Percentiles rank a stretch among this genome's conserved stretches.
Evolutionary conservation across 2,113 vertebrate species (phyloP).

Genomic region (Ellobius talpinus): DNA sequence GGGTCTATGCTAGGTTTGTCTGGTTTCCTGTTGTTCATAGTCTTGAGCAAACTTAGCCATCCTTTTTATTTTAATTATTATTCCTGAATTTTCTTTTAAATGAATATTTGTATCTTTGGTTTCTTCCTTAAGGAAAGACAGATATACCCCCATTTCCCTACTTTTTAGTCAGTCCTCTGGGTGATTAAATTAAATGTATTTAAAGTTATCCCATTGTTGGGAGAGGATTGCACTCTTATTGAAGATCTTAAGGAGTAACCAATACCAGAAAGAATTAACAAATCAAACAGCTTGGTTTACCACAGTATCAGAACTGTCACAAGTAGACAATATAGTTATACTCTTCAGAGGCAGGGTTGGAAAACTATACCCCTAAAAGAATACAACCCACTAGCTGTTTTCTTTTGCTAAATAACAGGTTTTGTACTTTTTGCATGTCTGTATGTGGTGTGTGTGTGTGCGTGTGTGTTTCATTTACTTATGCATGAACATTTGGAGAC

Average conservation of each 20-base stretch:
- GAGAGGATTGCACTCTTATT: neutral
- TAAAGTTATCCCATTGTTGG: neutral
- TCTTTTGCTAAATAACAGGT: neutral
- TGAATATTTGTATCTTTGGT: neutral
- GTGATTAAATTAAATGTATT: neutral
- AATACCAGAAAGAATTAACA: neutral
- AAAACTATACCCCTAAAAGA: neutral
- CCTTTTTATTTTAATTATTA: conserved; percentile 11
- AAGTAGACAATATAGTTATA: neutral
- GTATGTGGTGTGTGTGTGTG: neutral
- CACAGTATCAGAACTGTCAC: neutral
- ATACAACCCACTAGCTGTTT: neutral
- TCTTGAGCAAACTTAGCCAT: conserved; percentile 19
- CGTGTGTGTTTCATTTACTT: neutral
- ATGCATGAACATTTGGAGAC: neutral
- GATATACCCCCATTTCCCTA: neutral
- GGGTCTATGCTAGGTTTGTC: neutral
- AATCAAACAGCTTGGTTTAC: neutral
- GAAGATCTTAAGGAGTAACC: neutral
- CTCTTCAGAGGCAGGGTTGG: neutral
- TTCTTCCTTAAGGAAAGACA: neutral
- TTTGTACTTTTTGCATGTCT: neutral
- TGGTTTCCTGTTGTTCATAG: neutral
- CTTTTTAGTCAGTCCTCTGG: neutral
- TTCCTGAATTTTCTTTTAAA: neutral